Base-by-base conservation (phyloP, 2,113 vertebrate genomes). In the Tiliqua scincoides region DNA sequence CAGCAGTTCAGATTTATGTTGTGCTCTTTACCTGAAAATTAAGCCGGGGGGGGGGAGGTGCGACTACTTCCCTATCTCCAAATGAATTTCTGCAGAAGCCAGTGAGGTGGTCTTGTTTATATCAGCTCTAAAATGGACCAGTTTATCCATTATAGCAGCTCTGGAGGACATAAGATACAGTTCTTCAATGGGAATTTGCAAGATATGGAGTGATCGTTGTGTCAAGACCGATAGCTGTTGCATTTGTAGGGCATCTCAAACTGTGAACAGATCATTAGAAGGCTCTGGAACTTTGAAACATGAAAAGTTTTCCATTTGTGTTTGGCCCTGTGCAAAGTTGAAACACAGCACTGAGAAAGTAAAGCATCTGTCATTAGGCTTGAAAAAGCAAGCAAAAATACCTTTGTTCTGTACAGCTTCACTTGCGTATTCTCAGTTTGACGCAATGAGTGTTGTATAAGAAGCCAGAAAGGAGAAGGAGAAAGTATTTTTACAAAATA, bases 281-380 rank as follows among this genome's bases (percentile, higher is more conserved):
- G 59, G 14, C 23, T 73, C 21, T 73, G 30, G 10, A 73, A 73
- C 30, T 15, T 52, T 0, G 23, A 81, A 65, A 8, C 43, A 74
- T 65, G 15, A 54, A n/a, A 80, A 81, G 59, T 54, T 86, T 52
- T 65, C 57, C 27, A 65, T 86, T 73, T 86, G 68, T 67, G 78
- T 70, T 52, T 57, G 67, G 32, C 48, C 27, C 4, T 67, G 48
- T 62, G 40, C 37, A 87, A 83, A 61, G 54, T 61, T 80, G 48
- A 57, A 84, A 57, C 20, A 59, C 52, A 87, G 54, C 43, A 32
- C 43, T 21, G 1, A 1, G 25, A 32, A 81, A 10, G 59, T 35
- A 73, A 81, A 86, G 77, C 77, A 65, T 73, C 68, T 86, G 85
- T 81, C 78, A 88, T 52, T 78, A 35, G n/a, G 43, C 70, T 23